Evolutionary conservation across 2,888 invertebrate species (phyloP), one percentile per base, ranked within the genome.

Genomic region (Byasa hedistus): DNA sequence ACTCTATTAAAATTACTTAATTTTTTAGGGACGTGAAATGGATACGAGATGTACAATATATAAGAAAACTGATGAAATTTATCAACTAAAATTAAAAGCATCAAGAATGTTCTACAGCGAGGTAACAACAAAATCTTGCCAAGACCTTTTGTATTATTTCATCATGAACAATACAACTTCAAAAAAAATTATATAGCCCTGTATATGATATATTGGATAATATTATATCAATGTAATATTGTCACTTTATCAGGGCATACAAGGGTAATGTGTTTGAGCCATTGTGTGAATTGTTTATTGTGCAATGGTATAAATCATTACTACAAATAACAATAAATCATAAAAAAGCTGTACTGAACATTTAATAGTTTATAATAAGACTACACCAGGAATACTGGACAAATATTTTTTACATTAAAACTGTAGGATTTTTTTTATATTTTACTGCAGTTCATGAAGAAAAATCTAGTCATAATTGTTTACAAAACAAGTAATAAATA

Each of bases 61-160:
- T 91, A 99, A 99, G 92, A 99, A 99, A 93, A 99, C 98, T 70
- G 99, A 99, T 76, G 98, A 98, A 85, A 94, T 97, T 67, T 99
- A 99, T 92, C 98, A 98, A 91, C 93, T 99, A 72, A 99, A 99
- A 92, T 92, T 99, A 89, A 99, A 99, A 91, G 96, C 99, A 56
- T 98, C 99, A 19, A 95, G 99, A 87, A 96, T 95, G 92, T 96
- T 98, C 82, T 96, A 96, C 80, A 95, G 95, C 78, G 97, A 97
- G 93, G 94, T 94, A 80, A 81, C 44, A 73, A 69, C 55, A 22
- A 51, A 48, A 24, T 55, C 2, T 17, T 55, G 7, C 5, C 1
- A 27, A 54, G 19, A 52, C 12, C 5, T 4, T 27, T 27, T 27
- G 5, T 39, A 3, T 12, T 15, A 39, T 15, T 32, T 32, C 10